A percentile compares a stretch with the other conserved stretches of the same genome.
Evolutionary conservation across 2,888 invertebrate genomes (phyloP).

Genomic region (Drosophila vallismaia): DNA sequence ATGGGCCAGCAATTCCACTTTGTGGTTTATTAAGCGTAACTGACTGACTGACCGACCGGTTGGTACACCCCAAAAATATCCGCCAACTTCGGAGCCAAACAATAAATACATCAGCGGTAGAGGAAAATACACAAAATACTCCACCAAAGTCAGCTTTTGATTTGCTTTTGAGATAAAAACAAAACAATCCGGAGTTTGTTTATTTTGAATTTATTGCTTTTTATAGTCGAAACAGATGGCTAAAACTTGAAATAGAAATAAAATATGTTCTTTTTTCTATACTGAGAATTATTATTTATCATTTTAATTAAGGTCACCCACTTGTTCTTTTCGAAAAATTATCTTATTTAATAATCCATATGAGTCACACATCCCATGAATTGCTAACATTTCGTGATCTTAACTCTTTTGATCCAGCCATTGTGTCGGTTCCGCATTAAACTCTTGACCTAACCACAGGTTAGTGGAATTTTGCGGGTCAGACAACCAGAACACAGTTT

Average conservation of each 20-base stretch:
- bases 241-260: no score
- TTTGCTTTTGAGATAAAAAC: not conserved
- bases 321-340: constrained; percentile 3
- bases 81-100: constrained; percentile 45
- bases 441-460: constrained; percentile 47
- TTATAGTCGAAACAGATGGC: no score
- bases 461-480: constrained; percentile 38
- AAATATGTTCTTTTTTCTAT: no score
- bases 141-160: constrained; percentile 17
- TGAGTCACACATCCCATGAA: constrained; percentile 29
- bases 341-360: not conserved
- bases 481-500: constrained; percentile 44
- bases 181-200: not conserved
- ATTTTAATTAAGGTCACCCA: constrained; percentile 19
- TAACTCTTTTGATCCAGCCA: constrained; percentile 21
- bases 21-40: constrained; percentile 77
- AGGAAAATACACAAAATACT: constrained; percentile 12
- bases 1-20: constrained; percentile 69
- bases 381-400: constrained; percentile 31
- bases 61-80: constrained; percentile 67
- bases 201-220: not conserved
- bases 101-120: constrained; percentile 26
- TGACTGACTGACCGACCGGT: constrained; percentile 71
- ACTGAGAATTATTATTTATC: not conserved
- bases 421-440: constrained; percentile 40